A percentile compares a stretch with the other conserved stretches of the same genome.
These are phyloP conservation scores for Zootermopsis nevadensis DNA, from an alignment of 2,888 invertebrate genomes.

Conservation along the genomic window DNA sequence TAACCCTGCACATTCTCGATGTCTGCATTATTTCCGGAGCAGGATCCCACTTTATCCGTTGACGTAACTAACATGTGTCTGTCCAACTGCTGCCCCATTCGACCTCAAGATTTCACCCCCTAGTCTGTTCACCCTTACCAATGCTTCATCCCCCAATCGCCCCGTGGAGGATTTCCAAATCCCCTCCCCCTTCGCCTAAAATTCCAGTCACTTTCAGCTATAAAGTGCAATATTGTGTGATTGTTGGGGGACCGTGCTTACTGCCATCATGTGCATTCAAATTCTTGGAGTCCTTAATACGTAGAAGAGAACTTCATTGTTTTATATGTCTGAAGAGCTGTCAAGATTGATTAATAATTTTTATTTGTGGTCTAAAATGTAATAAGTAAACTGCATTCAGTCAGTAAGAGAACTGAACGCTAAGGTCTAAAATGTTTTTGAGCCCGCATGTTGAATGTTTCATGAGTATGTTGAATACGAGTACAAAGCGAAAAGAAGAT, in stretches of 20 bases:
- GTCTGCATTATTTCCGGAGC: slow-evolving; percentile 20
- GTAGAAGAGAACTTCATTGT: too few relatives aligned
- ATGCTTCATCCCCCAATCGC: not conserved
- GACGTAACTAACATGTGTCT: slow-evolving; percentile 29
- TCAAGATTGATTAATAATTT: too few relatives aligned
- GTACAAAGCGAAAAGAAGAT: too few relatives aligned
- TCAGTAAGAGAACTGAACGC: too few relatives aligned
- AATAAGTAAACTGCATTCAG: too few relatives aligned
- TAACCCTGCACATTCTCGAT: slow-evolving; percentile 19
- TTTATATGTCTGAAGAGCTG: too few relatives aligned
- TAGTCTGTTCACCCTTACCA: not conserved
- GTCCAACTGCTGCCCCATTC: not conserved
- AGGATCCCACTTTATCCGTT: slow-evolving; percentile 24
- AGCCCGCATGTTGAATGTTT: too few relatives aligned
- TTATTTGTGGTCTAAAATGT: too few relatives aligned
- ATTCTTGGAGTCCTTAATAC: too few relatives aligned
- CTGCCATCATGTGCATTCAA: not conserved
- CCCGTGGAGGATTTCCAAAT: slow-evolving; percentile 27
- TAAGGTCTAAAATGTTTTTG: too few relatives aligned
- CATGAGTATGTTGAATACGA: too few relatives aligned
- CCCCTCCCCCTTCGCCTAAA: slow-evolving; percentile 21
- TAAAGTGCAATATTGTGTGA: slow-evolving; percentile 37
- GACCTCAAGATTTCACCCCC: not conserved
- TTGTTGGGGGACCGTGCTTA: not conserved
- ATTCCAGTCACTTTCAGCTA: slow-evolving; percentile 36